phyloP scores from a whole-genome alignment of 1,140 invertebrate species.

The Drosophila willistoni region DNA sequence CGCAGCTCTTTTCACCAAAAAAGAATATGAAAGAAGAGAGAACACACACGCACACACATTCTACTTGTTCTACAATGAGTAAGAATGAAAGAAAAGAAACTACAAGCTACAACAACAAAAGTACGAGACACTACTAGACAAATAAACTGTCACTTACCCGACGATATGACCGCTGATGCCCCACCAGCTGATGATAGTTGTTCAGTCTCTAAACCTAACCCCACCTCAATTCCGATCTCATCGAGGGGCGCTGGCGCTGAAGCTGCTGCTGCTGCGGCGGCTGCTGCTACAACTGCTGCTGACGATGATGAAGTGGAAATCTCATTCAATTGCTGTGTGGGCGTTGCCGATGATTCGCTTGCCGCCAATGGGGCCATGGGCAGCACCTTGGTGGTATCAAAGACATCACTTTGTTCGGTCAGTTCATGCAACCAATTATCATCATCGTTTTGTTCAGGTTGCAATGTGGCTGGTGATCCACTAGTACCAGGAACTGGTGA shows the following conservation, averaged over 20 bases:
- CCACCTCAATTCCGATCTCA: conserved; percentile 32
- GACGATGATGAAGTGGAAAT: conserved; percentile 23
- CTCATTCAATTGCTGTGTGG: conserved; percentile 67
- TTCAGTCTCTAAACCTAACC: conserved; percentile 30
- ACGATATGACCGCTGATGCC: conserved; percentile 38
- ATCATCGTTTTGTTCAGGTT: conserved; percentile 59
- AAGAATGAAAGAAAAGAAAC: background rate
- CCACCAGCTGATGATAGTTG: background rate
- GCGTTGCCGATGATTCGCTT: conserved; percentile 71
- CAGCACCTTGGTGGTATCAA: conserved; percentile 73
- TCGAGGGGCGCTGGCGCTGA: conserved; percentile 3
- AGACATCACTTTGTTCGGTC: conserved; percentile 77
- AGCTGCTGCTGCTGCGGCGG: conserved; percentile 12
- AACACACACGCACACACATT: background rate
- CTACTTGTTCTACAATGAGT: background rate
- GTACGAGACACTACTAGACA: background rate
- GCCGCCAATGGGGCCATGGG: conserved; percentile 71
- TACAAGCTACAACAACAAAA: background rate
- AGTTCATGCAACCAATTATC: conserved; percentile 77
- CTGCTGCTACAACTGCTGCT: conserved; percentile 1
- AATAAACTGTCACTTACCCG: conserved; percentile 46
- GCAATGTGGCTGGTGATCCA: conserved; percentile 50
- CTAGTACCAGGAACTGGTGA: conserved; percentile 51
- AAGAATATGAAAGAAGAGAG: background rate
- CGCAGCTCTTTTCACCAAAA: conserved; percentile 1